These are phyloP conservation scores for Ferrisia virgata DNA, from an alignment of 2,888 invertebrate species.

Conservation along the genomic window DNA sequence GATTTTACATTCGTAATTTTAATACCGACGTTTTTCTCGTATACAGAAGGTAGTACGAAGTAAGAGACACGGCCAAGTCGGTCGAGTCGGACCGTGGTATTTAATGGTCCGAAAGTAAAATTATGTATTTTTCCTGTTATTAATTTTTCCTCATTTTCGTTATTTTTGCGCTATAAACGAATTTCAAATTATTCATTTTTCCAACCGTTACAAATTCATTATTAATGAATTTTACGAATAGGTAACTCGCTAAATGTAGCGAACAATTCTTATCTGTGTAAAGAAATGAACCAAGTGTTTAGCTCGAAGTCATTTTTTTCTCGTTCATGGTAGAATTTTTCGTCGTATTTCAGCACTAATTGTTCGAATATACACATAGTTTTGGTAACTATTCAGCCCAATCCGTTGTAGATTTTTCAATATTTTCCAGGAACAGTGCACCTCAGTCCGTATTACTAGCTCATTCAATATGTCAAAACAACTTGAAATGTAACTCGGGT, in stretches of 20 bases:
- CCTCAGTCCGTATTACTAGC: too few relatives aligned
- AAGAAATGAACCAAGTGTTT: too few relatives aligned
- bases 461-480: too few relatives aligned
- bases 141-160: neutral
- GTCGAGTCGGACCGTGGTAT: neutral
- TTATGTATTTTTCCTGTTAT: neutral
- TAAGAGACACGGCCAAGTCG: neutral
- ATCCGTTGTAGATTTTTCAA: too few relatives aligned
- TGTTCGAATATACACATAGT: too few relatives aligned
- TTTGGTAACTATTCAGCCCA: too few relatives aligned
- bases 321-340: too few relatives aligned
- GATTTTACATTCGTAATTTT: conserved; percentile 22
- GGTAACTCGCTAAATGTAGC: neutral
- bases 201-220: neutral
- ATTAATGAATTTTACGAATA: neutral
- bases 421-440: too few relatives aligned
- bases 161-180: neutral
- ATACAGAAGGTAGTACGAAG: neutral
- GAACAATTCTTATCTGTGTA: neutral
- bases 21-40: neutral
- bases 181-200: neutral
- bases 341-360: too few relatives aligned
- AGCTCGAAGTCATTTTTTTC: too few relatives aligned
- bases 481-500: too few relatives aligned
- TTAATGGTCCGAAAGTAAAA: conserved; percentile 11